phyloP scores from a whole-genome alignment of 2,888 invertebrate genomes.

The Malthinus seriepunctatus region DNA sequence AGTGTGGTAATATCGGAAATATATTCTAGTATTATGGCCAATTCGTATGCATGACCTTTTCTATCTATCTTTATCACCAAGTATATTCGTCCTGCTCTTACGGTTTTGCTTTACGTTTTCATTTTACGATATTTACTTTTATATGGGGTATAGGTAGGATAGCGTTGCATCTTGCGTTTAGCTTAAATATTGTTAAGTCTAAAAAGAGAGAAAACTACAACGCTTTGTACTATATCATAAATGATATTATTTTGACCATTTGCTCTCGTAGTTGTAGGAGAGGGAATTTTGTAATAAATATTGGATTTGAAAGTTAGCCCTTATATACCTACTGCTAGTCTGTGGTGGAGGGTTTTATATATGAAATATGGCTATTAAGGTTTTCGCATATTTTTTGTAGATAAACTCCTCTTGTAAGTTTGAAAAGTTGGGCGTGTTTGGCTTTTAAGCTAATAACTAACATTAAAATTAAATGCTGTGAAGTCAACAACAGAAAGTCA shows the following conservation, averaged over 20 bases:
- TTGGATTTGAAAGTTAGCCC: constrained; percentile 19
- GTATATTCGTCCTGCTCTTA: constrained; percentile 18
- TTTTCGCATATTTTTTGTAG: constrained; percentile 26
- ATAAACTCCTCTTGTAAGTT: constrained; percentile 6
- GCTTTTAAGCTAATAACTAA: constrained; percentile 10
- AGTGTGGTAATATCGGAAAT: constrained; percentile 47
- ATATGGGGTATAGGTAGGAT: constrained; percentile 9
- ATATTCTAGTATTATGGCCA: constrained; percentile 47
- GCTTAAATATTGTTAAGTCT: not conserved
- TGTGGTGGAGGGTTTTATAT: constrained; percentile 10
- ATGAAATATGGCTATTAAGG: constrained; percentile 28
- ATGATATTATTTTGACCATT: constrained; percentile 24
- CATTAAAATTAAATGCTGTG: constrained; percentile 2
- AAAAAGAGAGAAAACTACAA: constrained; percentile 10
- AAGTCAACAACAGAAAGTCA: constrained; percentile 1
- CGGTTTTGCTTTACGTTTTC: constrained; percentile 9
- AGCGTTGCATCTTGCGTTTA: constrained; percentile 16
- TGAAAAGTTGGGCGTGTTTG: not conserved
- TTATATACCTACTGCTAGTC: too few relatives aligned
- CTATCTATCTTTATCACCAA: constrained; percentile 31
- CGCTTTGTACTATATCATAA: not conserved
- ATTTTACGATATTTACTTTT: constrained; percentile 10
- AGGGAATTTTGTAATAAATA: constrained; percentile 30
- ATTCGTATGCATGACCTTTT: constrained; percentile 48
- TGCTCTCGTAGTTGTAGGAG: constrained; percentile 14